A percentile compares a stretch with the other conserved stretches of the same genome.
phyloP scores from a whole-genome alignment of 2,113 vertebrate species.

The Gadus chalcogrammus region DNA sequence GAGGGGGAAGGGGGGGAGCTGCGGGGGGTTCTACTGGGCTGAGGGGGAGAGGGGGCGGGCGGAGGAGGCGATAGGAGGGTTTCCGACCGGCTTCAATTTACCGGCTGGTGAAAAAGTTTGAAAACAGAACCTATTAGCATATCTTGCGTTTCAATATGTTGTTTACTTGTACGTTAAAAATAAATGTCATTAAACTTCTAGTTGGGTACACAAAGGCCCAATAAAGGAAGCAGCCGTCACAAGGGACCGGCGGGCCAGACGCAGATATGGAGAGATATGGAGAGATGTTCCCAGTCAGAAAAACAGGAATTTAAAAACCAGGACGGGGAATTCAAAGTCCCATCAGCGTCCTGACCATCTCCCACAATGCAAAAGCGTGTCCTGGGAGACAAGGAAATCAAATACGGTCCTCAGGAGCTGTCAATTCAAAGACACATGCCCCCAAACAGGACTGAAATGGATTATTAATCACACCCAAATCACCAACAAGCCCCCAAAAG shows the following conservation, averaged over 20 bases:
- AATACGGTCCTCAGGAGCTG: conserved; percentile 67
- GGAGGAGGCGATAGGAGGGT: conserved; percentile 2
- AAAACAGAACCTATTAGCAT: no score
- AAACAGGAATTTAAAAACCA: conserved; percentile 72
- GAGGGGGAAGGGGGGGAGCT: conserved; percentile 34
- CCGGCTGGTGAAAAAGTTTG: conserved; percentile 19
- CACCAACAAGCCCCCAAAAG: conserved; percentile 16
- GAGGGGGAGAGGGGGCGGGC: conserved; percentile 32
- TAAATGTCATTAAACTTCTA: conserved; percentile 44
- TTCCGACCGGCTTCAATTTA: conserved; percentile 44
- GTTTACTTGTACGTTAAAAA: conserved; percentile 15
- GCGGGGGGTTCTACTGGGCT: conserved; percentile 31
- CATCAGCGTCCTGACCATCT: conserved; percentile 71
- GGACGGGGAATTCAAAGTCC: conserved; percentile 70
- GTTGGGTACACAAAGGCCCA: conserved; percentile 42
- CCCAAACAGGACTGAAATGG: conserved; percentile 43
- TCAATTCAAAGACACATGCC: conserved; percentile 50
- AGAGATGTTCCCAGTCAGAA: conserved; percentile 61
- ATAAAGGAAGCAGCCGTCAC: conserved; percentile 51
- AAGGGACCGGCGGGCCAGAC: conserved; percentile 58
- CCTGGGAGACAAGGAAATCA: conserved; percentile 65
- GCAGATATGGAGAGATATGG: conserved; percentile 52
- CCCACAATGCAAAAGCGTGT: conserved; percentile 60
- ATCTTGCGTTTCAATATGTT: no score
- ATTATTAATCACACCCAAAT: conserved; percentile 42